A percentile compares a stretch with the other conserved stretches of the same genome.
phyloP scores from a whole-genome alignment of 2,888 invertebrate species.

The Pseudolycoriella hygida region DNA sequence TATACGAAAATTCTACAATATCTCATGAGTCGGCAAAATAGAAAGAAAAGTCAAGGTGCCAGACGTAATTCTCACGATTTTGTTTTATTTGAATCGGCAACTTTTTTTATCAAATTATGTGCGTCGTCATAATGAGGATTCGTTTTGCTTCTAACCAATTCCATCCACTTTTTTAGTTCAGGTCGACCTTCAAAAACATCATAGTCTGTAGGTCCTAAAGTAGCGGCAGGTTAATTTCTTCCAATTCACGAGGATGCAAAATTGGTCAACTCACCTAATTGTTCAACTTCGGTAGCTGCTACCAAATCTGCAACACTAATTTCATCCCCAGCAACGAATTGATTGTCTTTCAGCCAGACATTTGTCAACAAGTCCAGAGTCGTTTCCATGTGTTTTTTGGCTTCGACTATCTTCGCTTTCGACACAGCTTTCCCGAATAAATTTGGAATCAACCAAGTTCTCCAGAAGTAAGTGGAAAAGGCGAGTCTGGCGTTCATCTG shows the following conservation, averaged over 20 bases:
- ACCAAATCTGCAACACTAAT: slow-evolving; percentile 56
- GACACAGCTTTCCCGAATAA: slow-evolving; percentile 30
- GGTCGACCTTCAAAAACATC: slow-evolving; percentile 41
- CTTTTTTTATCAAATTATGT: slow-evolving; percentile 35
- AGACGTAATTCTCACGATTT: neutral
- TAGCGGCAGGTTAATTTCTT: too few relatives aligned
- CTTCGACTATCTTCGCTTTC: slow-evolving; percentile 25
- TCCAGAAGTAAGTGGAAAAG: slow-evolving; percentile 26
- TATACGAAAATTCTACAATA: too few relatives aligned
- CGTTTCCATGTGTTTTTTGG: slow-evolving; percentile 32
- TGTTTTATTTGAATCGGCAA: slow-evolving; percentile 16
- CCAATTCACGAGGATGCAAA: too few relatives aligned
- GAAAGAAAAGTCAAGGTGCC: too few relatives aligned
- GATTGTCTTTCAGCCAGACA: slow-evolving; percentile 35
- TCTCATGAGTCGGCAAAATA: too few relatives aligned
- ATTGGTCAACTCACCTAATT: too few relatives aligned
- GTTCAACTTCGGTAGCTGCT: slow-evolving; percentile 61
- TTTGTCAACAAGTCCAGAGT: slow-evolving; percentile 31
- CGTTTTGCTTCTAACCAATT: slow-evolving; percentile 39
- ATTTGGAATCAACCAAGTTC: neutral
- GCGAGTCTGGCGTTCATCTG: slow-evolving; percentile 22
- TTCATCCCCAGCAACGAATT: slow-evolving; percentile 39
- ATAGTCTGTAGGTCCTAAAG: slow-evolving; percentile 46
- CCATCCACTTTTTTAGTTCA: slow-evolving; percentile 44
- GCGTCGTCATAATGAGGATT: slow-evolving; percentile 49